Evolutionary conservation across 2,888 invertebrate genomes (phyloP).

Genomic region (Mesorhabditis belari): DNA sequence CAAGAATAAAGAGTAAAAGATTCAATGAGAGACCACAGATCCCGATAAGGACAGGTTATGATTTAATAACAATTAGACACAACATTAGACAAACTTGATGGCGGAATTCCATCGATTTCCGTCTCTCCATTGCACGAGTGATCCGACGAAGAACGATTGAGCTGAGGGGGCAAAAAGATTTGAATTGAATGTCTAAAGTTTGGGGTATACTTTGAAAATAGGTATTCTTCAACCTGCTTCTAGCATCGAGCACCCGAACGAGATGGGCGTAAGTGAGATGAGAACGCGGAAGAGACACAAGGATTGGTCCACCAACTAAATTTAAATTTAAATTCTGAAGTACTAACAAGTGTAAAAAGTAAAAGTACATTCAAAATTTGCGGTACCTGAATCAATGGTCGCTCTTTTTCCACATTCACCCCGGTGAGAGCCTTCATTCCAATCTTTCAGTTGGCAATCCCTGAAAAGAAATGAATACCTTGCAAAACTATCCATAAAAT

Average conservation of each 20-base stretch:
- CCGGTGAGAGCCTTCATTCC: constrained; percentile 48
- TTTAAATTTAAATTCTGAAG: too few relatives aligned
- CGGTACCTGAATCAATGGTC: not conserved
- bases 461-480: too few relatives aligned
- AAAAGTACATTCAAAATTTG: not conserved
- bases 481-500: not conserved
- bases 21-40: too few relatives aligned
- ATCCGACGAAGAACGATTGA: too few relatives aligned
- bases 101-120: too few relatives aligned
- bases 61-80: too few relatives aligned
- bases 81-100: too few relatives aligned
- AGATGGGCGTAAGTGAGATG: constrained; percentile 56
- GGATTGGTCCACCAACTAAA: constrained; percentile 56
- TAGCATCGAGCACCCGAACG: constrained; percentile 55
- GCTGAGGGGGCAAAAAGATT: constrained; percentile 55
- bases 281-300: constrained; percentile 56
- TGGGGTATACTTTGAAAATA: not conserved
- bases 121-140: too few relatives aligned
- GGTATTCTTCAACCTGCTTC: constrained; percentile 41
- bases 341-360: too few relatives aligned
- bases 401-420: constrained; percentile 25
- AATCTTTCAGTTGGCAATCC: constrained; percentile 56
- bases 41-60: too few relatives aligned
- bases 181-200: constrained; percentile 54
- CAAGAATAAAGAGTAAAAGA: too few relatives aligned